phyloP scores from a whole-genome alignment of 2,888 invertebrate genomes.

The Stenichneumon culpator region DNA sequence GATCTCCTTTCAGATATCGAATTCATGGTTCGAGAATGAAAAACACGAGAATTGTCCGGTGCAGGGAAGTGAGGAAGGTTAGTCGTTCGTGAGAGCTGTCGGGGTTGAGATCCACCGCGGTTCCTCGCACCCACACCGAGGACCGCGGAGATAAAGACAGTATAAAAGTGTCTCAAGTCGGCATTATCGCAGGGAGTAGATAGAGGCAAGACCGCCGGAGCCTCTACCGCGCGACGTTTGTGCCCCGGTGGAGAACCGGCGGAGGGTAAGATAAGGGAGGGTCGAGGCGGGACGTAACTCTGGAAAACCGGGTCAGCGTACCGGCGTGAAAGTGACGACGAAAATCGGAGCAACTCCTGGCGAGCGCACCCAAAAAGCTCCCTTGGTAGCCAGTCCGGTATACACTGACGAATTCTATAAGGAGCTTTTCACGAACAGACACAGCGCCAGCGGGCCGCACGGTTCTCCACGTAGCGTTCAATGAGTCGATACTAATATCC shows the following conservation, averaged over 20 bases:
- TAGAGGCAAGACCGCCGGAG: conserved; percentile 56
- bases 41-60: too few species aligned
- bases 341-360: conserved; percentile 36
- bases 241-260: conserved; percentile 11
- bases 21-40: too few species aligned
- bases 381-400: conserved; percentile 16
- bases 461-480: conserved; percentile 56
- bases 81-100: conserved; percentile 36
- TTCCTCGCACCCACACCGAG: conserved; percentile 33
- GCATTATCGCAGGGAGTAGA: conserved; percentile 66
- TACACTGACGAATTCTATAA: conserved; percentile 30
- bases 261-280: conserved; percentile 64
- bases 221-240: conserved; percentile 19
- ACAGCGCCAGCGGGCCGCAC: neutral
- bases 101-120: conserved; percentile 11
- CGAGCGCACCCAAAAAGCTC: conserved; percentile 11
- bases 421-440: conserved; percentile 32
- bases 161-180: conserved; percentile 53
- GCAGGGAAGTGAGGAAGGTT: neutral
- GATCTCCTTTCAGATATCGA: too few species aligned
- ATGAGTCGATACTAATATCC: conserved; percentile 73
- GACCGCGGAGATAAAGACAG: conserved; percentile 32
- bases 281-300: conserved; percentile 59
- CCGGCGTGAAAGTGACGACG: conserved; percentile 48
- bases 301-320: conserved; percentile 67